Evolutionary conservation across 2,888 invertebrate species (phyloP).

Genomic region (Pelosia muscerda): DNA sequence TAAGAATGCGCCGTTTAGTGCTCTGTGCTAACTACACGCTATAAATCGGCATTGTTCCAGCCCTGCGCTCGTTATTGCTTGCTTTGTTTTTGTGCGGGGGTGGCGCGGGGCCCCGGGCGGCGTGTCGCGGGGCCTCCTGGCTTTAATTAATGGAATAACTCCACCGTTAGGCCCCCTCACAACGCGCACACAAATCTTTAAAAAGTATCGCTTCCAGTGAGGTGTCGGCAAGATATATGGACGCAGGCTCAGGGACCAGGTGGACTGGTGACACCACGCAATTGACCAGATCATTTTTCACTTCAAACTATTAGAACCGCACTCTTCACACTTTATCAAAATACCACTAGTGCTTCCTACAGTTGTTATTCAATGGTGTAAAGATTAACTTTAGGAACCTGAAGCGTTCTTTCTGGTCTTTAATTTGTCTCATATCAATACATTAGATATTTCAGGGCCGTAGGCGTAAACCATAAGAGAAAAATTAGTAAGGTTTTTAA

Average conservation of each 20-base stretch:
- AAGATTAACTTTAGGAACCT: background rate
- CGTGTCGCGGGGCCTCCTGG: constrained; percentile 56
- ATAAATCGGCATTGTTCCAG: constrained; percentile 53
- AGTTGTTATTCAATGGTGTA: background rate
- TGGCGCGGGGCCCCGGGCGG: constrained; percentile 35
- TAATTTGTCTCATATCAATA: background rate
- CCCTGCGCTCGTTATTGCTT: constrained; percentile 74
- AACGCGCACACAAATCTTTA: constrained; percentile 61
- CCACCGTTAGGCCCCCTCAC: constrained; percentile 56
- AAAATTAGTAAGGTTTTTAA: no score
- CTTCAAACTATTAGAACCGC: background rate
- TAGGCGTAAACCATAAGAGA: background rate
- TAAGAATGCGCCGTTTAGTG: constrained; percentile 33
- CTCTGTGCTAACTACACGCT: constrained; percentile 20
- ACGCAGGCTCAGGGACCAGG: constrained; percentile 37
- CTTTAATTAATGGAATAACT: constrained; percentile 86
- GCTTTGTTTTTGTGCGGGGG: constrained; percentile 74
- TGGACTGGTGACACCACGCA: constrained; percentile 16
- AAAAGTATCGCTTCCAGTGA: constrained; percentile 64
- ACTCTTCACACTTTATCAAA: constrained; percentile 5
- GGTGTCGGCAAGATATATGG: constrained; percentile 60
- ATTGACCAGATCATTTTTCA: constrained; percentile 4
- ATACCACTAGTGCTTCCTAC: background rate
- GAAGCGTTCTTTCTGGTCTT: background rate
- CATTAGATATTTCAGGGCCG: background rate